Evolutionary conservation across 1,140 invertebrate genomes (phyloP).

Genomic region (Caenorhabditis latens): DNA sequence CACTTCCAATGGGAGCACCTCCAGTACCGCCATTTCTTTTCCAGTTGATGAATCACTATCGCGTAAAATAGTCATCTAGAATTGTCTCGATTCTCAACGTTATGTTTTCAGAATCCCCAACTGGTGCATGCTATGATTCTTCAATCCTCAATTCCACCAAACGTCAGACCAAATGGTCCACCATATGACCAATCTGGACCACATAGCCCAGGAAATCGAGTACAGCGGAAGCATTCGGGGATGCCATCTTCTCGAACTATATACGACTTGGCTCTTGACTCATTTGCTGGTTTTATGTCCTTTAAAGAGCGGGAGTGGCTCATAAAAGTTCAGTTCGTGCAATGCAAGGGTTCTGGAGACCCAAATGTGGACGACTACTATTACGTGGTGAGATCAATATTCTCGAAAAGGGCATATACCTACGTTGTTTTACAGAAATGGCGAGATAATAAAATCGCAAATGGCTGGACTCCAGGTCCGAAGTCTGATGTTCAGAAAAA

Average conservation of each 20-base stretch:
- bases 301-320: conserved; percentile 77
- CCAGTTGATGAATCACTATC: conserved; percentile 43
- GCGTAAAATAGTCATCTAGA: not conserved
- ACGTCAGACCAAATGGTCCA: conserved; percentile 19
- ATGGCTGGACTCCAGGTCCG: conserved; percentile 34
- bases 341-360: conserved; percentile 73
- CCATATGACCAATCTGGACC: conserved; percentile 13
- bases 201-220: not conserved
- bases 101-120: conserved; percentile 36
- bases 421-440: conserved; percentile 51
- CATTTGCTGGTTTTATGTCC: conserved; percentile 77
- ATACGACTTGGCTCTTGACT: conserved; percentile 76
- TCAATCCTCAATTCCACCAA: conserved; percentile 28
- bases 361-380: conserved; percentile 76
- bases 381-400: conserved; percentile 69
- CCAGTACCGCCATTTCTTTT: conserved; percentile 46
- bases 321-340: conserved; percentile 76
- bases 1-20: conserved; percentile 41
- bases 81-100: not conserved
- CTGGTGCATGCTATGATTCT: conserved; percentile 40
- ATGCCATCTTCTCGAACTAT: conserved; percentile 72
- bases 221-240: conserved; percentile 57
- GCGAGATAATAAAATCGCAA: conserved; percentile 56
- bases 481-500: not conserved
- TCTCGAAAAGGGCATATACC: not conserved